These are phyloP conservation scores for Platygyra sinensis DNA, from an alignment of 64 coral and sea anemone species.

Conservation along the genomic window DNA sequence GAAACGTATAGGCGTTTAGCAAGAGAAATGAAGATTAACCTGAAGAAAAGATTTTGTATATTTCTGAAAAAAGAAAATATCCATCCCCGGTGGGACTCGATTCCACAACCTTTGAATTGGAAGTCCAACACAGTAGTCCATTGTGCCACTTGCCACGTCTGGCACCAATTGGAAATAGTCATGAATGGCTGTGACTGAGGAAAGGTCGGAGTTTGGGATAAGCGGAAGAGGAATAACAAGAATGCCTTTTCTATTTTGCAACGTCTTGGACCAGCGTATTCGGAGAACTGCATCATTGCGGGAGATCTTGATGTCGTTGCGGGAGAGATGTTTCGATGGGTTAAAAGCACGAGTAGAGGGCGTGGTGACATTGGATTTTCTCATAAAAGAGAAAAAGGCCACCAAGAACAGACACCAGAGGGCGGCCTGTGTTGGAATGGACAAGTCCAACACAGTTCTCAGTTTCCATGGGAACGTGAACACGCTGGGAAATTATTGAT, in stretches of 20 bases:
- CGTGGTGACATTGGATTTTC: not conserved
- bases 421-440: not conserved
- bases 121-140: no score
- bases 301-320: conserved; percentile 21
- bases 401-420: not conserved
- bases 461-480: no score
- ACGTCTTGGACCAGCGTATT: conserved; percentile 24
- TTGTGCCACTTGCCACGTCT: no score
- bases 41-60: no score
- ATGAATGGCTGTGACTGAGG: conserved; percentile 40
- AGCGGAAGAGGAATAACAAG: conserved; percentile 41
- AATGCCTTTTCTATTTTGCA: not conserved
- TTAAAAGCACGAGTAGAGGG: conserved; percentile 11
- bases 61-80: no score
- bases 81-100: no score
- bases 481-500: no score
- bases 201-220: conserved; percentile 32
- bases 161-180: conserved; percentile 13
- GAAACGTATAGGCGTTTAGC: no score
- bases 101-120: no score
- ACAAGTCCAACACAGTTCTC: not conserved
- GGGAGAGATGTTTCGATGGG: conserved; percentile 20
- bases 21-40: no score
- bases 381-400: not conserved
- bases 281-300: not conserved